Evolutionary conservation across 2,797 vertebrate species (phyloP).

Genomic region (Tokudaia muenninki): DNA sequence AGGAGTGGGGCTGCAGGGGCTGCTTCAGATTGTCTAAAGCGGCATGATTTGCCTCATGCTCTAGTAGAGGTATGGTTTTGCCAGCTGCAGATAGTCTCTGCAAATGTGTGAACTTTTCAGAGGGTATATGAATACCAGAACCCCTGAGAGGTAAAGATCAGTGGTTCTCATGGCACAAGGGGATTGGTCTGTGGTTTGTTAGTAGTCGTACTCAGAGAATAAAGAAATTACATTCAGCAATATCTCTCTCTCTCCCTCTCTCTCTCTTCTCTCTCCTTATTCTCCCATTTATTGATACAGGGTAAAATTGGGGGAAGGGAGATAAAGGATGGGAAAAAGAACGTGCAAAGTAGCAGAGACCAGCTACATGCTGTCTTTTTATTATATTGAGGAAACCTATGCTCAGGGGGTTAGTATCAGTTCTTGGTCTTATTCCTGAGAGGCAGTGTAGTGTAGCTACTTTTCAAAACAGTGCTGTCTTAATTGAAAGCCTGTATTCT

Average conservation of each 20-base stretch:
- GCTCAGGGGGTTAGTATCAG: background rate
- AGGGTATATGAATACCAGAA: background rate
- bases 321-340: background rate
- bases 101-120: background rate
- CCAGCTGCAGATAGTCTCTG: background rate
- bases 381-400: background rate
- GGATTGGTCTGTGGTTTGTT: background rate
- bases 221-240: background rate
- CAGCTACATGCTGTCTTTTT: background rate
- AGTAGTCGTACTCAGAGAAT: background rate
- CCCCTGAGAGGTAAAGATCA: background rate
- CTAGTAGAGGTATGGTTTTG: background rate
- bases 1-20: background rate
- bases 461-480: background rate
- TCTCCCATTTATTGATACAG: no score
- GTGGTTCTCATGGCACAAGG: background rate
- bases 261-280: no score
- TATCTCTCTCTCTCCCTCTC: no score
- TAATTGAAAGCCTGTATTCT: background rate
- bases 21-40: background rate
- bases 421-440: background rate
- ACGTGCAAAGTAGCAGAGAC: background rate
- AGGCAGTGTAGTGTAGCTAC: background rate
- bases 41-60: background rate
- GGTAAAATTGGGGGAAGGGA: background rate